Evolutionary conservation across 2,888 invertebrate species (phyloP), one percentile per base, ranked within the genome.

Genomic region (Lathronympha strigana): DNA sequence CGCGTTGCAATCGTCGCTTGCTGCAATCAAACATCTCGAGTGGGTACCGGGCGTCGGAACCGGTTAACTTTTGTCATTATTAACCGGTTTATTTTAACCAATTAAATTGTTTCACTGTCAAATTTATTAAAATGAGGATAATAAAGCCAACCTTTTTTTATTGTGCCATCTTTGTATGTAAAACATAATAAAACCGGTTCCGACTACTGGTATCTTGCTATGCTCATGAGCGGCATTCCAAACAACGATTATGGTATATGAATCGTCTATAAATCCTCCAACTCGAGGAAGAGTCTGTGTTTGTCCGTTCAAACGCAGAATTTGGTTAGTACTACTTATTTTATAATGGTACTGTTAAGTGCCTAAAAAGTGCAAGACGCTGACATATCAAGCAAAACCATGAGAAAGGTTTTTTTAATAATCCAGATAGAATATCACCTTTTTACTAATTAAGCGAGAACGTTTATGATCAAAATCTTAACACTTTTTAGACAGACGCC

Each of bases 1-100:
- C 66, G 66, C 60, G 66, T 66, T 49, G 61, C 54, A 19, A 66
- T 45, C 28, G 60, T 66, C 47, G 66, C 66, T 66, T 66, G 66
- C 66, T 66, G 66, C 4, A 66, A 66, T 60, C 54, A 66, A 60
- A 66, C 49, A 62, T 54, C 36, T 28, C 33, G 33, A 36, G 23
- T 54, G 54, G 63, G 55, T 63, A 55, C 55, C 43, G 21, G 8
- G 21, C 19, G 11, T 43, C 43, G 19, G 19, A 43, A 43, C 43
- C 43, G 43, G 43, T 21, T 43, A 40, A 28, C 17, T 21, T 21
- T 19, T 1, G n/a, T 43, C 33, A 33, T 33, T 11, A 43, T 21
- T 38, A 38, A 38, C 38, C 38, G 38, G 38, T 38, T 38, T 3
- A 2, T 4, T n/a, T n/a, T n/a, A 38, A 15, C 5, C 15, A 4